phyloP scores from a whole-genome alignment of 2,888 invertebrate genomes.

The Catocala sponsa region DNA sequence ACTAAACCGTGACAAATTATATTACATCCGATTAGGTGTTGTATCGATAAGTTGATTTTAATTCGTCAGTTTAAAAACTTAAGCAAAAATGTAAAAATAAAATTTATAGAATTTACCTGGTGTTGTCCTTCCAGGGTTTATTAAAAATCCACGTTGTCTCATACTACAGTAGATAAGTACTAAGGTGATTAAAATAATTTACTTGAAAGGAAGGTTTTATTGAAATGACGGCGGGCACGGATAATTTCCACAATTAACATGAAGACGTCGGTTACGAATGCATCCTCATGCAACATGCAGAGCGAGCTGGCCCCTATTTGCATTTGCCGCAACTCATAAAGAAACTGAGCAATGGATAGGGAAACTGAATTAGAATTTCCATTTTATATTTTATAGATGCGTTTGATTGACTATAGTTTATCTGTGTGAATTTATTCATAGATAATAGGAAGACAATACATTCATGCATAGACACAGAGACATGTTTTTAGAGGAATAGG shows the following conservation, averaged over 20 bases:
- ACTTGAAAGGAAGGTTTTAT: constrained; percentile 55
- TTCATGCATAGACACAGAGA: too few species aligned
- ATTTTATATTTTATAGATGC: neutral
- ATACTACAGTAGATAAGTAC: neutral
- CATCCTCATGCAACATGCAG: constrained; percentile 76
- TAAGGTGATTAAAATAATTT: constrained; percentile 32
- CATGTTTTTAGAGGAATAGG: too few species aligned
- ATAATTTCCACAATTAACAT: constrained; percentile 77
- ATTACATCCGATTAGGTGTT: too few species aligned
- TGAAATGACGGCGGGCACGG: constrained; percentile 62
- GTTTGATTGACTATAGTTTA: neutral
- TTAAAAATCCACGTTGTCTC: constrained; percentile 2
- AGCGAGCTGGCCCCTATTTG: constrained; percentile 56
- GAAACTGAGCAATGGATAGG: constrained; percentile 31
- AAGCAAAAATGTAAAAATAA: neutral
- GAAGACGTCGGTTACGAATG: constrained; percentile 68
- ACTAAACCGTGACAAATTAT: too few species aligned
- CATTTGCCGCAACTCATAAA: constrained; percentile 49
- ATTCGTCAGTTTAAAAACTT: too few species aligned
- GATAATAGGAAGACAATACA: too few species aligned
- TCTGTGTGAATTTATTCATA: too few species aligned
- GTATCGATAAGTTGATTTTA: too few species aligned
- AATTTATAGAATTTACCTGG: neutral
- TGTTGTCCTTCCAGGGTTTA: neutral
- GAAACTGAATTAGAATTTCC: neutral